These are phyloP conservation scores for Sogatella furcifera DNA, from an alignment of 1,140 invertebrate genomes.

Conservation along the genomic window DNA sequence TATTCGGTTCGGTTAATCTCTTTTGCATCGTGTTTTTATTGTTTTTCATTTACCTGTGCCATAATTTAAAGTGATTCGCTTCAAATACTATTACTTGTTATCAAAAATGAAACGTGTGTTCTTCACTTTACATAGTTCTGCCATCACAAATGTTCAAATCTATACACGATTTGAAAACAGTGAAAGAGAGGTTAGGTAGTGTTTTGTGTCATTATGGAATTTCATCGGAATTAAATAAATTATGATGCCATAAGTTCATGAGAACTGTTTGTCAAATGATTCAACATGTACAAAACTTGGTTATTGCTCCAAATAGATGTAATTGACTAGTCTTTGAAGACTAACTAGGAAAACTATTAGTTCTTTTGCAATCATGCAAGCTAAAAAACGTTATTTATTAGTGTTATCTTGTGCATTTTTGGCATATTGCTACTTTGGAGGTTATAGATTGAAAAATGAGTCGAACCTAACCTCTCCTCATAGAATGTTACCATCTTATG, in stretches of 20 bases:
- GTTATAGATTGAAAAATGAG: conserved; percentile 54
- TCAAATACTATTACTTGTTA: neutral
- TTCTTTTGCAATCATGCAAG: conserved; percentile 56
- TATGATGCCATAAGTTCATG: neutral
- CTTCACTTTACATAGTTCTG: neutral
- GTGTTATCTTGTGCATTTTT: conserved; percentile 72
- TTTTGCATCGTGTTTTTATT: no score
- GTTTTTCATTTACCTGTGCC: no score
- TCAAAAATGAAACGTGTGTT: conserved; percentile 7
- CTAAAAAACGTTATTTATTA: conserved; percentile 83
- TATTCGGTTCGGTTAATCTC: no score
- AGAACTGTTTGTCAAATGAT: neutral
- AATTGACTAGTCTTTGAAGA: neutral
- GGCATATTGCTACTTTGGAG: conserved; percentile 73
- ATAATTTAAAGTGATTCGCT: no score
- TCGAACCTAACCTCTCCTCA: conserved; percentile 24
- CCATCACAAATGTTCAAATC: neutral
- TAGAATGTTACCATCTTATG: conserved; percentile 17
- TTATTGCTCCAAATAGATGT: neutral
- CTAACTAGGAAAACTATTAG: neutral
- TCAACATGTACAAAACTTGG: neutral
- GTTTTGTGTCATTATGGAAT: neutral
- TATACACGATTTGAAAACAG: neutral
- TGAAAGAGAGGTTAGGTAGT: conserved; percentile 1
- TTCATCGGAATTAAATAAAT: neutral